Evolutionary conservation across 2,113 vertebrate species (phyloP).

Genomic region (Junco hyemalis): DNA sequence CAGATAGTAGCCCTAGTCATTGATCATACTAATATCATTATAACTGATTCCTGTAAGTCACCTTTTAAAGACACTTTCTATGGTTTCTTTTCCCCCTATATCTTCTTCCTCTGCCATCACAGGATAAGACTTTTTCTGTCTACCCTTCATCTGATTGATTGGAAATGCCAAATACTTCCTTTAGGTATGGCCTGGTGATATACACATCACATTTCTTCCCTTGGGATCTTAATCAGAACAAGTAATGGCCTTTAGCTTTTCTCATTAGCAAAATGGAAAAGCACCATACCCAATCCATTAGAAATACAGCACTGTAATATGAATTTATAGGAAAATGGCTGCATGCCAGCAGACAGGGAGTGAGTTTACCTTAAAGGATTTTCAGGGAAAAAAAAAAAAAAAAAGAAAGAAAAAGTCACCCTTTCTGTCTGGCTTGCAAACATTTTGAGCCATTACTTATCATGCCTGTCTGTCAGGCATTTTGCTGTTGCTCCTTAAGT

Average conservation of each 20-base stretch:
- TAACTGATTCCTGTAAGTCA: conserved; percentile 60
- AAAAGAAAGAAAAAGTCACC: neutral
- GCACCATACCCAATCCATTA: conserved; percentile 82
- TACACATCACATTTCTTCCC: conserved; percentile 59
- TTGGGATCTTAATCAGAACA: conserved; percentile 80
- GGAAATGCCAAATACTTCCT: conserved; percentile 44
- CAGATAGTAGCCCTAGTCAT: conserved; percentile 9
- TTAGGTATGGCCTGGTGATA: conserved; percentile 44
- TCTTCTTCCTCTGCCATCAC: conserved; percentile 34
- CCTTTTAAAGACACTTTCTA: conserved; percentile 58
- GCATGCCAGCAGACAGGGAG: conserved; percentile 58
- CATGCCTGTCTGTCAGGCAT: neutral
- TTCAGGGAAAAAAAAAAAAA: neutral
- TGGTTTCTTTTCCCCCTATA: neutral
- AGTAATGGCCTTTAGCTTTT: conserved; percentile 84
- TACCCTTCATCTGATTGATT: conserved; percentile 37
- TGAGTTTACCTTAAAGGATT: conserved; percentile 68
- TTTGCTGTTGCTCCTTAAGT: conserved; percentile 44
- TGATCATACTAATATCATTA: conserved; percentile 61
- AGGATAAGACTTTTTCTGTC: conserved; percentile 47
- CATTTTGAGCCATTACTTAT: conserved; percentile 38
- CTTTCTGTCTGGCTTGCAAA: conserved; percentile 28
- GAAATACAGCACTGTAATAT: conserved; percentile 76
- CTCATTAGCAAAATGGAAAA: conserved; percentile 85
- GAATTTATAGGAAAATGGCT: conserved; percentile 75